Percentiles rank a stretch among this genome's conserved stretches.
phyloP scores from a whole-genome alignment of 64 coral and sea anemone genomes.

The Pachyseris speciosa region DNA sequence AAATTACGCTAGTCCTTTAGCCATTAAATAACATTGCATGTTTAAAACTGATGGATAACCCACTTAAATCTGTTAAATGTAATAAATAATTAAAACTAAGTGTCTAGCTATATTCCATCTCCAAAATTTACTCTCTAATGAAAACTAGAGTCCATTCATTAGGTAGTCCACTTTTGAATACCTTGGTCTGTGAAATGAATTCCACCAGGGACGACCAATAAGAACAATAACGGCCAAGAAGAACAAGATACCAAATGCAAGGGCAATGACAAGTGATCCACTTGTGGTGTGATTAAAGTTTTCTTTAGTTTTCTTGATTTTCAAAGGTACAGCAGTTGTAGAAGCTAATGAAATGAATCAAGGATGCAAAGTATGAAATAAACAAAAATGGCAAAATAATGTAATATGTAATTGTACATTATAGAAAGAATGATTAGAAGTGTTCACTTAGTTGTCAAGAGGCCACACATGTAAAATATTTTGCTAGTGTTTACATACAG shows the following conservation, averaged over 20 bases:
- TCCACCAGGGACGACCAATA: slow-evolving; percentile 89
- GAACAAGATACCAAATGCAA: slow-evolving; percentile 88
- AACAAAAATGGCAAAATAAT: background rate
- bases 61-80: too few relatives aligned
- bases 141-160: slow-evolving; percentile 80
- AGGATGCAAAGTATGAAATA: background rate
- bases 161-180: slow-evolving; percentile 95
- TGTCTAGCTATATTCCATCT: background rate
- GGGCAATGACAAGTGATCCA: slow-evolving; percentile 81
- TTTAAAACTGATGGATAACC: too few relatives aligned
- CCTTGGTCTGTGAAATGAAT: slow-evolving; percentile 79
- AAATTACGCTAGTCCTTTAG: background rate
- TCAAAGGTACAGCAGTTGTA: background rate
- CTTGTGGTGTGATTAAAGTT: slow-evolving; percentile 62
- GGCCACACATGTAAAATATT: too few relatives aligned
- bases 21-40: too few relatives aligned
- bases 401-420: too few relatives aligned
- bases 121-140: background rate
- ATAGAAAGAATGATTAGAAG: too few relatives aligned
- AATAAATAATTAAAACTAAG: too few relatives aligned
- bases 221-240: slow-evolving; percentile 79
- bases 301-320: background rate
- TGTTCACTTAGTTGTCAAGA: too few relatives aligned
- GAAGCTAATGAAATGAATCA: background rate
- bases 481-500: too few relatives aligned